Conservation (phyloP, 2,113 vertebrate species). For the Solenodon paradoxus region DNA sequence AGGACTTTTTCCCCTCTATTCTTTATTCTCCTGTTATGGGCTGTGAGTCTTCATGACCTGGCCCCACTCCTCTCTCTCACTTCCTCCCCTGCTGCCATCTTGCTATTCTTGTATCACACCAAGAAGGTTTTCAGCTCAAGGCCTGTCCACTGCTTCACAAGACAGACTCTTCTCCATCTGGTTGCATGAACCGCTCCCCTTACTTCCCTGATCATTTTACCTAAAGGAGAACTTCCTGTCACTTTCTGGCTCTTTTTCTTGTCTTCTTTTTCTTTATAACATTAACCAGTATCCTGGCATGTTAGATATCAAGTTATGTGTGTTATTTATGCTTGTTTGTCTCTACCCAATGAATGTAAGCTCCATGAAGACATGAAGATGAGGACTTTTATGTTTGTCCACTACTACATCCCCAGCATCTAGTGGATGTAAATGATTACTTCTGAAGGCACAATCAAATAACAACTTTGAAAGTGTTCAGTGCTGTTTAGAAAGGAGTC, state of each 20-base stretch:
- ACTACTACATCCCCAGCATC: not conserved
- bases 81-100: not conserved
- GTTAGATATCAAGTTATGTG: not conserved
- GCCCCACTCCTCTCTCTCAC: fast-evolving
- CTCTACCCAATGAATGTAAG: not conserved
- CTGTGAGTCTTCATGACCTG: not conserved
- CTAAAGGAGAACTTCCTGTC: not conserved
- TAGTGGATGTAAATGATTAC: not conserved
- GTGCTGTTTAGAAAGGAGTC: not conserved
- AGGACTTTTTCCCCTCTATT: not conserved
- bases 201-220: not conserved
- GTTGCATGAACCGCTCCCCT: fast-evolving
- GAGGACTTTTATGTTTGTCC: not conserved
- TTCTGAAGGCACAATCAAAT: not conserved
- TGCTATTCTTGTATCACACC: not conserved
- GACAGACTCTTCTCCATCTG: not conserved
- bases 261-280: not conserved
- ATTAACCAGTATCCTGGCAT: not conserved
- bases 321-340: too few relatives aligned
- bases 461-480: not conserved
- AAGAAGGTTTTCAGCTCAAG: not conserved
- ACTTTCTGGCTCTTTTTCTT: not conserved
- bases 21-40: not conserved
- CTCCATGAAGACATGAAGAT: not conserved
- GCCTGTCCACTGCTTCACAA: not conserved